Evolutionary conservation across 2,113 vertebrate species (phyloP).

Genomic region (Pterophyllum scalare): DNA sequence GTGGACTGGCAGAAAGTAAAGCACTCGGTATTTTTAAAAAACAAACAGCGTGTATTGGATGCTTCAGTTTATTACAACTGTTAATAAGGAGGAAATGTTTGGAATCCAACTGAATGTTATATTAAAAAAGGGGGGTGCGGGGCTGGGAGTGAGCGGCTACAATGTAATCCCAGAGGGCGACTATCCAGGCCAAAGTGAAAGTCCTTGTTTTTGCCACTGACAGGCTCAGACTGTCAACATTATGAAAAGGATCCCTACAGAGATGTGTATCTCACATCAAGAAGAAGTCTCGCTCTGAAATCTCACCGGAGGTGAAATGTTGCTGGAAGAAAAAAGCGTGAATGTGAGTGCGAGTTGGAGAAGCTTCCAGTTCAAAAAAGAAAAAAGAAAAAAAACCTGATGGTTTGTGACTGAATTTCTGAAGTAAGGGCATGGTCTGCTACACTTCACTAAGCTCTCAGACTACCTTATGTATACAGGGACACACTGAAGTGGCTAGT

Average conservation of each 20-base stretch:
- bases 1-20: neutral
- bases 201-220: neutral
- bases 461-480: neutral
- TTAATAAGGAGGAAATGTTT: neutral
- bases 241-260: slow-evolving; percentile 5
- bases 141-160: neutral
- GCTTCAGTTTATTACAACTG: neutral
- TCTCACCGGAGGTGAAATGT: neutral
- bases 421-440: neutral
- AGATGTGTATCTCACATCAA: slow-evolving; percentile 11
- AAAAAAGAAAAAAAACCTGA: too few species aligned
- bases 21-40: neutral
- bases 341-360: neutral
- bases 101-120: neutral
- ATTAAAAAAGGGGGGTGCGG: neutral
- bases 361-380: neutral
- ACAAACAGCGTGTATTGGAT: neutral
- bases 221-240: neutral
- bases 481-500: neutral
- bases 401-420: neutral
- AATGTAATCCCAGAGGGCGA: neutral
- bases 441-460: neutral
- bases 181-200: neutral
- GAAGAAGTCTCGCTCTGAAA: neutral
- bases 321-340: neutral